These are phyloP conservation scores for Melanchra persicariae DNA, from an alignment of 2,888 invertebrate species.

Conservation along the genomic window DNA sequence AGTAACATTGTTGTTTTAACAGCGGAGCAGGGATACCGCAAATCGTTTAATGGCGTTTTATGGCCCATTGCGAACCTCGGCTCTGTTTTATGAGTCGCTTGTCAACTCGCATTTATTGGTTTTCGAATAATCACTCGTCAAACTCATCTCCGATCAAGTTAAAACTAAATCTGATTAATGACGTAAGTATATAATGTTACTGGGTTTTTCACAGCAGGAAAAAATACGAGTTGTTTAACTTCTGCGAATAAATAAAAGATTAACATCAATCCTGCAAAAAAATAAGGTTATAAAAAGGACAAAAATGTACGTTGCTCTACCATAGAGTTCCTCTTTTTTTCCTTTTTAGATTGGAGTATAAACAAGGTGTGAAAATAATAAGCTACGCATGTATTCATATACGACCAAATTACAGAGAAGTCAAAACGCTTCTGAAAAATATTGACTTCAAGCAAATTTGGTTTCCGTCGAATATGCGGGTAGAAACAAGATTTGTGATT, in stretches of 20 bases:
- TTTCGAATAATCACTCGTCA: slow-evolving; percentile 77
- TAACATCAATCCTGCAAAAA: background rate
- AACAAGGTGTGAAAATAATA: slow-evolving; percentile 18
- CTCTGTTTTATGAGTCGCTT: slow-evolving; percentile 79
- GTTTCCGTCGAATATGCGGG: slow-evolving; percentile 78
- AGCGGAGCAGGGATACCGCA: slow-evolving; percentile 79
- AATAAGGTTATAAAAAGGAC: no score
- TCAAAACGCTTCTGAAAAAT: slow-evolving; percentile 59
- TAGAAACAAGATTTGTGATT: slow-evolving; percentile 82
- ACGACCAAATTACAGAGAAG: slow-evolving; percentile 42
- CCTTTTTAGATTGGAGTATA: background rate
- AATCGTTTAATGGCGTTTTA: slow-evolving; percentile 86
- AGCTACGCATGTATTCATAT: slow-evolving; percentile 26
- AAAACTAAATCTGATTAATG: slow-evolving; percentile 42
- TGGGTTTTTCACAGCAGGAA: background rate
- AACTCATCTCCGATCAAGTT: slow-evolving; percentile 58
- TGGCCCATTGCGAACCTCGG: slow-evolving; percentile 81
- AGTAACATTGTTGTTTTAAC: slow-evolving; percentile 82
- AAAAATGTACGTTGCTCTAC: background rate
- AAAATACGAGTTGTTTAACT: background rate
- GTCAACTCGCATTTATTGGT: slow-evolving; percentile 76
- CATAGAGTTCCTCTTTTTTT: background rate
- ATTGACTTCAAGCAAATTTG: slow-evolving; percentile 78
- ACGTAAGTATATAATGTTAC: slow-evolving; percentile 12
- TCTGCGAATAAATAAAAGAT: background rate